Percentiles rank a stretch among this genome's conserved stretches.
These are phyloP conservation scores for Acanthurus leucopareius DNA, from an alignment of 2,797 vertebrate species.

Conservation along the genomic window DNA sequence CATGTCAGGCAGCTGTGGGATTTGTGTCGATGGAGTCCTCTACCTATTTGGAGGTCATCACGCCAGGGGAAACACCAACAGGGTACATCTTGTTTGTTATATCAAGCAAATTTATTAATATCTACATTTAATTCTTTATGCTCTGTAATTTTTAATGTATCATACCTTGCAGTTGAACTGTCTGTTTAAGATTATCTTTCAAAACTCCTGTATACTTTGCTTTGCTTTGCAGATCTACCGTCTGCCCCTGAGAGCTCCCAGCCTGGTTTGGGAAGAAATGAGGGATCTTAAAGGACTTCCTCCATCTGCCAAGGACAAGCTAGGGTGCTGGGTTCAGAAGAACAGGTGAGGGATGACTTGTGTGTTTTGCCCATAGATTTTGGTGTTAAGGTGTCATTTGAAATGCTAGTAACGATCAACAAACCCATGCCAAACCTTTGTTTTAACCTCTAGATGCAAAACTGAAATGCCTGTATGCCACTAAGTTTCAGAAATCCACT, in stretches of 20 bases:
- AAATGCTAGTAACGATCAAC: no score
- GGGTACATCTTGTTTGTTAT: constrained; percentile 79
- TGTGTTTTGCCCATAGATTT: neutral
- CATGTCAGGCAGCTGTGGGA: constrained; percentile 97
- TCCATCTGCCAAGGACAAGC: constrained; percentile 96
- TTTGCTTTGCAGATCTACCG: constrained; percentile 90
- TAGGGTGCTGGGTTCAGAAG: constrained; percentile 96
- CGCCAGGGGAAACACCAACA: constrained; percentile 93
- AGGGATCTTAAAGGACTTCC: constrained; percentile 91
- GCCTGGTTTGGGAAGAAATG: constrained; percentile 93
- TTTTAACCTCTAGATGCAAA: no score
- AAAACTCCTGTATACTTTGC: neutral
- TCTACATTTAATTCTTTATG: no score
- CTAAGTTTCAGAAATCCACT: no score
- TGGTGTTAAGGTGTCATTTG: neutral
- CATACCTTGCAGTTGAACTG: neutral
- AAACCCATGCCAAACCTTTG: neutral
- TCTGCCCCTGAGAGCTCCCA: constrained; percentile 87
- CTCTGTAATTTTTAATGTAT: neutral
- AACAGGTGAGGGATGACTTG: constrained; percentile 87
- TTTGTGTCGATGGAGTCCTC: constrained; percentile 92
- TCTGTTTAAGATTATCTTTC: neutral
- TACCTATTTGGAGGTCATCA: constrained; percentile 98
- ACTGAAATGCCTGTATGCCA: no score
- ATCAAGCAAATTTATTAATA: neutral